Evolutionary conservation across 2,888 invertebrate species (phyloP), one percentile per base, ranked within the genome.

Genomic region (Nomada ferruginata): DNA sequence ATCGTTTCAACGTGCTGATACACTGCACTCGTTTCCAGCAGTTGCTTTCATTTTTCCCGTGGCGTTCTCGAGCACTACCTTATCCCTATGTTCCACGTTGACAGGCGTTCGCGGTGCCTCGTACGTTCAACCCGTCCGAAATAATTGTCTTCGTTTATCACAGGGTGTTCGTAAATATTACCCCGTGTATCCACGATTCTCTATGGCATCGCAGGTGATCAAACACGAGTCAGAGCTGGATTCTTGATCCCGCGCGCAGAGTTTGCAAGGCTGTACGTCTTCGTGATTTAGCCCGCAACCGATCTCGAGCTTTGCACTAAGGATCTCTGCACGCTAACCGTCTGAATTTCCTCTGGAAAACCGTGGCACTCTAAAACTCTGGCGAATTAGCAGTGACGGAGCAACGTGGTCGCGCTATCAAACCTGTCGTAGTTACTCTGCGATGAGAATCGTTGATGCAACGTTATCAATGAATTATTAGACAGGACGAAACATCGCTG

Each of bases 381-480:
- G 20, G 1, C 20, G 23, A 20, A 7, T 11, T 26, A 1, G 7
- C 11, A 53, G 55, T 1, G 13, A 57, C 57, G 10, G 57, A 15
- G 15, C 47, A 3, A 10, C 2, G 15, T 47, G 47, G 47, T 15
- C 47, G 47, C 47, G 47, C 47, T 11, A 47, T 47, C 15, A 15
- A 47, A 47, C 47, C 47, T 15, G 47, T 11, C 47, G 47, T 0
- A 3, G 57, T n/a, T 59, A 10, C 29, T 36, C 36, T 13, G n/a
- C 1, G 18, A 9, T 5, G 29, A 42, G 18, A 68, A 55, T 29
- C 44, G n/a, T 55, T 44, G 76, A 29, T 44, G 7, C 47, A 44
- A 47, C 52, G 50, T 52, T 44, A 63, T 52, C 60, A 57, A 66
- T 78, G 66, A 78, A 79, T 78, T 79, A 79, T 71, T 71, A 65